Base-by-base conservation (phyloP, 2,888 invertebrate species). In the Drosophila prolongata region DNA sequence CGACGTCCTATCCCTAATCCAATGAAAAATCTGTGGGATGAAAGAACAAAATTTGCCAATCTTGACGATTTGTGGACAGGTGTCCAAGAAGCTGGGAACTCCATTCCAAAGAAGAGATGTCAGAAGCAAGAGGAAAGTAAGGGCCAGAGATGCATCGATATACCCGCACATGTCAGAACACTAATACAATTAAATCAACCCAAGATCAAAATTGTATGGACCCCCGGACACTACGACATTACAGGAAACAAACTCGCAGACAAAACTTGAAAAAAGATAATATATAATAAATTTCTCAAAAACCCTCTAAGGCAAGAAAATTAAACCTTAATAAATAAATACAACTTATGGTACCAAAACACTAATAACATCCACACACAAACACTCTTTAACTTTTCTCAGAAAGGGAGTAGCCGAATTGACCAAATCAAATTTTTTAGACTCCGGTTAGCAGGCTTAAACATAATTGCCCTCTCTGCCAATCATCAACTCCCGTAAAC, bases 211-310 rank as follows among this genome's bases (percentile, higher is more conserved):
- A 19, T 43, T 0, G 2, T 43, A 16, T 42, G 16, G 42, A 16
- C 4, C 16, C 42, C 9, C 10, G 16, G 11, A 43, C 11, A 43
- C 11, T 19, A 11, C 13, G 19, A 19, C 43, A 43, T 43, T 13
- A 43, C 19, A 43, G 43, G 43, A 43, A 43, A 43, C 14, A 27
- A 27, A 47, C 46, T 27, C 27, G 46, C 46, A 47, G 10, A 47
- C 14, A 47, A 24, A 14, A 47, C 6, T n/a, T 6, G 19, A 27
- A 47, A 47, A 10, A 8, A 47, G 13, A 3, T 9, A 24, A n/a
- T 27, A 46, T n/a, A 46, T 46, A 46, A 27, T 24, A 46, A 46
- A 46, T n/a, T 27, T n/a, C 24, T 44, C 3, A 24, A 44, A 44
- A 44, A 44, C 24, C 6, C 24, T 6, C 24, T 44, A 24, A 19